phyloP scores from a whole-genome alignment of 2,888 invertebrate species.

The Trissolcus japonicus region DNA sequence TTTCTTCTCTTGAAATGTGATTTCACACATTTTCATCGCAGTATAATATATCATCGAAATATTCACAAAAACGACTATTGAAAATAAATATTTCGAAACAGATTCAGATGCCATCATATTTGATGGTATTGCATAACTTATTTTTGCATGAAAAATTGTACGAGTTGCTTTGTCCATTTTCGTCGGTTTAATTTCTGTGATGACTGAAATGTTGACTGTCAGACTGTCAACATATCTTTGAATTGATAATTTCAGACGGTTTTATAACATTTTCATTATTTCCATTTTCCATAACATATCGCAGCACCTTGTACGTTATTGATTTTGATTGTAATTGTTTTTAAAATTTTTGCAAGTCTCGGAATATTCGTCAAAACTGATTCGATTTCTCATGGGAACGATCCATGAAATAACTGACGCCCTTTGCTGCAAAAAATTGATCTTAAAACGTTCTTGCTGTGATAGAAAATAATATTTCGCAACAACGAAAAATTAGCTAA shows the following conservation, averaged over 20 bases:
- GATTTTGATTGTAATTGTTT: constrained; percentile 11
- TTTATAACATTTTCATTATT: constrained; percentile 10
- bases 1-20: constrained; percentile 18
- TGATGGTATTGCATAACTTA: constrained; percentile 2
- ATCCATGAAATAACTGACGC: background rate
- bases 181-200: no score
- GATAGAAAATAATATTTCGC: background rate
- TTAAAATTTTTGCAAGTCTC: background rate
- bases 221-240: no score
- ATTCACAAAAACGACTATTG: constrained; percentile 17
- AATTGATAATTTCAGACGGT: background rate
- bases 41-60: constrained; percentile 10
- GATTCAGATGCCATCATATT: constrained; percentile 19
- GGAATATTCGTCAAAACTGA: constrained; percentile 4
- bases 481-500: constrained; percentile 6
- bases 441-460: background rate
- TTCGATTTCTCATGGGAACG: constrained; percentile 15
- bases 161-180: background rate
- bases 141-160: background rate
- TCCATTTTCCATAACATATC: background rate
- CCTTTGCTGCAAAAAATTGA: background rate
- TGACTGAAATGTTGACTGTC: no score
- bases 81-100: constrained; percentile 16
- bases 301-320: background rate
- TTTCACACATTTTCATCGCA: constrained; percentile 16